phyloP scores from a whole-genome alignment of 2,797 vertebrate species.

The Microchirus variegatus region DNA sequence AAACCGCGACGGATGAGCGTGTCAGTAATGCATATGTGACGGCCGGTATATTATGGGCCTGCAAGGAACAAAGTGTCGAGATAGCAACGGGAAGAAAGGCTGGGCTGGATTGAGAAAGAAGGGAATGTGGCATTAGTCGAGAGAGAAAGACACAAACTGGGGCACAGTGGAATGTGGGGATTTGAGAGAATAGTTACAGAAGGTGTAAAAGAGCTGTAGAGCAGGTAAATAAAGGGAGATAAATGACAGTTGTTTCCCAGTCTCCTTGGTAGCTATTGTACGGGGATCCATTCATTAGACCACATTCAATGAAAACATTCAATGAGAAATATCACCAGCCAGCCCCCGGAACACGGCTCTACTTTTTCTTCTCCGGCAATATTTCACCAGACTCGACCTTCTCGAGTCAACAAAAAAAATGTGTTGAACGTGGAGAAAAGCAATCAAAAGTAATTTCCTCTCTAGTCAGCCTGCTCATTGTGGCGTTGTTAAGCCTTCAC shows the following conservation, averaged over 20 bases:
- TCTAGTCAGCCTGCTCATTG: slow-evolving; percentile 37
- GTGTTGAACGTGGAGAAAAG: slow-evolving; percentile 61
- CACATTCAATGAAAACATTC: slow-evolving; percentile 54
- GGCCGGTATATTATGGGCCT: slow-evolving; percentile 40
- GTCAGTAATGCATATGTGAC: slow-evolving; percentile 57
- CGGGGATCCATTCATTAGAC: slow-evolving; percentile 68
- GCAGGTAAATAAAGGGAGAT: slow-evolving; percentile 62
- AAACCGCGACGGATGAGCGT: slow-evolving; percentile 76
- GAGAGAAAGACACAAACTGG: slow-evolving; percentile 35
- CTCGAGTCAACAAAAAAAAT: slow-evolving; percentile 56
- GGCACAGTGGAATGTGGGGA: slow-evolving; percentile 38
- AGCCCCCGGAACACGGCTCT: slow-evolving; percentile 36
- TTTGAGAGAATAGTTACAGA: slow-evolving; percentile 39
- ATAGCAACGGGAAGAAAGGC: slow-evolving; percentile 36
- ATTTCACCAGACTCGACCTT: slow-evolving; percentile 68
- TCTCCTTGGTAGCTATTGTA: slow-evolving; percentile 77
- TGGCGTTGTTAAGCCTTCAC: slow-evolving; percentile 33
- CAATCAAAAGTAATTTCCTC: slow-evolving; percentile 45
- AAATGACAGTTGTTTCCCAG: slow-evolving; percentile 61
- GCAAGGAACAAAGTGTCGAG: slow-evolving; percentile 44
- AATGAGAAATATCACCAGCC: slow-evolving; percentile 76
- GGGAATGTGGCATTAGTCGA: slow-evolving; percentile 22
- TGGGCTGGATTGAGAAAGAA: slow-evolving; percentile 25
- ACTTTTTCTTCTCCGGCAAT: slow-evolving; percentile 40
- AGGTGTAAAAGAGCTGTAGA: slow-evolving; percentile 20